Conservation (phyloP, 2,797 vertebrate species). For the Natrix natrix region DNA sequence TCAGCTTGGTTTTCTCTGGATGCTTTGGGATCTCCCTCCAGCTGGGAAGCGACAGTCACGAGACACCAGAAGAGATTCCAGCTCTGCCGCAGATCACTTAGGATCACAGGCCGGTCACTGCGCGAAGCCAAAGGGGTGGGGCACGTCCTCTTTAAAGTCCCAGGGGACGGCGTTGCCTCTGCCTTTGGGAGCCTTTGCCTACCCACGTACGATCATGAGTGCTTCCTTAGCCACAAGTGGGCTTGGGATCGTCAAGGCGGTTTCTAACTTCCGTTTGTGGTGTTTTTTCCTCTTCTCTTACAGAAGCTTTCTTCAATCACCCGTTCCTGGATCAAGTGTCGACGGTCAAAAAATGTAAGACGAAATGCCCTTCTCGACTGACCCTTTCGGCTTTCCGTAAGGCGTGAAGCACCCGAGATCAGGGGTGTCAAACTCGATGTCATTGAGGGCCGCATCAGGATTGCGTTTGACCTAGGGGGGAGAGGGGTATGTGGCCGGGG, state of each 20-base stretch:
- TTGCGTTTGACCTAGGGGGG: too few species aligned
- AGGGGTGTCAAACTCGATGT: too few species aligned
- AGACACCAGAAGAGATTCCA: background rate
- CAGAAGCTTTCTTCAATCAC: slow-evolving; percentile 92
- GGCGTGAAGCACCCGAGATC: too few species aligned
- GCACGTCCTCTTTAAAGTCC: slow-evolving; percentile 34
- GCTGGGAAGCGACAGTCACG: background rate
- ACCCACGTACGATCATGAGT: slow-evolving; percentile 41
- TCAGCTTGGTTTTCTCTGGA: background rate
- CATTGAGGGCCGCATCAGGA: too few species aligned
- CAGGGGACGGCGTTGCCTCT: slow-evolving; percentile 13
- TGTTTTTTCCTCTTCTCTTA: slow-evolving; percentile 58
- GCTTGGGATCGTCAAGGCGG: background rate
- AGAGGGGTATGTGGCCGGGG: too few species aligned
- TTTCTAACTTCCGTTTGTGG: background rate
- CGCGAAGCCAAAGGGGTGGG: background rate
- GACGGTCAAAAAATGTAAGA: slow-evolving; percentile 92
- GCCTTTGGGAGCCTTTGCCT: slow-evolving; percentile 11
- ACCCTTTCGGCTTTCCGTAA: background rate
- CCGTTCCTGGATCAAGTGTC: slow-evolving; percentile 89
- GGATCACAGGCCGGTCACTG: background rate
- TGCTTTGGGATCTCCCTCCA: background rate
- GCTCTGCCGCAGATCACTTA: background rate
- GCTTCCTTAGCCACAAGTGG: background rate
- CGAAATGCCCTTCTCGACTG: background rate